These are phyloP conservation scores for Plusia festucae DNA, from an alignment of 2,888 invertebrate species.

Conservation along the genomic window DNA sequence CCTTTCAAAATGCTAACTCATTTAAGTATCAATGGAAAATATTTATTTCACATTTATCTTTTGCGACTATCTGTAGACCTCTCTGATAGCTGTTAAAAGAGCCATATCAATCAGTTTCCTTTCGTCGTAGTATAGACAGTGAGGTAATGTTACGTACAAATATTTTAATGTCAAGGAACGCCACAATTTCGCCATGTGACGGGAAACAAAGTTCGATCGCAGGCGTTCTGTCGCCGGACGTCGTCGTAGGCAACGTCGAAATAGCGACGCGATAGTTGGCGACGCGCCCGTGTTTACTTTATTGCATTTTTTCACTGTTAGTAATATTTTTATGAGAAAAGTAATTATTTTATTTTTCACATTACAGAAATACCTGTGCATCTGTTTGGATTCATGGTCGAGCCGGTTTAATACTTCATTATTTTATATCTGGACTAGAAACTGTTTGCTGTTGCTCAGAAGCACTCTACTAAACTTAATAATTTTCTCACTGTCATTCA, in stretches of 20 bases:
- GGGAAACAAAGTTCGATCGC: conserved; percentile 63
- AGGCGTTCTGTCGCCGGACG: conserved; percentile 61
- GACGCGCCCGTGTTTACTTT: conserved; percentile 75
- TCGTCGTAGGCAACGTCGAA: conserved; percentile 74
- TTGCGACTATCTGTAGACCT: too few species aligned
- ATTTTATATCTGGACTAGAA: conserved; percentile 8
- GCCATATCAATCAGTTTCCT: not conserved
- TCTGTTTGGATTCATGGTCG: conserved; percentile 43
- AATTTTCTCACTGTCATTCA: conserved; percentile 23
- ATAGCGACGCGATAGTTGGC: conserved; percentile 81
- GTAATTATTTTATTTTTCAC: conserved; percentile 66
- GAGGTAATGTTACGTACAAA: conserved; percentile 5
- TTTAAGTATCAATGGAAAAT: too few species aligned
- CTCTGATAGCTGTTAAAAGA: not conserved
- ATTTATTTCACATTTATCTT: too few species aligned
- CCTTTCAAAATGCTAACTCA: too few species aligned
- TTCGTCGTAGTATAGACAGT: not conserved
- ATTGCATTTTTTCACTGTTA: conserved; percentile 75
- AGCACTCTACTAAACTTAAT: too few species aligned
- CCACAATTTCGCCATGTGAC: conserved; percentile 47
- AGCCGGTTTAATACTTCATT: conserved; percentile 23
- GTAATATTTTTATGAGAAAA: conserved; percentile 69
- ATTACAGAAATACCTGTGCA: conserved; percentile 58
- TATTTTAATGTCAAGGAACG: conserved; percentile 42
- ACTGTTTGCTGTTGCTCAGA: not conserved